Evolutionary conservation across 2,113 vertebrate species (phyloP), one percentile per base, ranked within the genome.

Genomic region (Strix aluco): DNA sequence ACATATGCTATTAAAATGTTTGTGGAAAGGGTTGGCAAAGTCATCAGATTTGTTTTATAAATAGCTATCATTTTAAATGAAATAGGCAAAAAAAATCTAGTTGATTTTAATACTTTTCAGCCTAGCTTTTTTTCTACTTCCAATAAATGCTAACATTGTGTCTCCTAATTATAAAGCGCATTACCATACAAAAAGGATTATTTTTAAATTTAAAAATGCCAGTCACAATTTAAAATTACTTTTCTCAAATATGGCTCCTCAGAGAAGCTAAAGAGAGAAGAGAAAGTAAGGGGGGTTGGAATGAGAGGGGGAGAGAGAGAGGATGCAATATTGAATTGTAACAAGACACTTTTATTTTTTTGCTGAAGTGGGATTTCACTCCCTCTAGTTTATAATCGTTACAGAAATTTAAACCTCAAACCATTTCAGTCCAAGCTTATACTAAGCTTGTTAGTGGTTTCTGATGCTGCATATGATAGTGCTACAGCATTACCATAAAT

Each of bases 391-490:
- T 98, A 98, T 98, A 98, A 98, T 98, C 98, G 98, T 99, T 99
- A 99, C 99, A 99, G 99, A 99, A 99, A 99, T 99, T 99, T 99
- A 99, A 99, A 99, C 99, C 99, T 99, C 99, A 99, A 99, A 99
- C 99, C 99, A 99, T 99, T 98, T 99, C 99, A 98, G 99, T 98
- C 98, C 97, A 98, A 98, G 99, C 99, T 99, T 99, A 99, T 99
- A 98, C 99, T 99, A 99, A 99, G 99, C 99, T 99, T 99, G 99
- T 99, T 99, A 99, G 99, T 99, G 98, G 98, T 99, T 99, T 99
- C 98, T 98, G 99, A 99, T 99, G 99, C 98, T 96, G 98, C 96
- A 94, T 98, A 98, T 95, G 99, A 99, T 99, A 99, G 98, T 96
- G 98, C 98, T 92, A 97, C 98, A 97, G 99, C 98, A 99, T 99